Base-by-base conservation (phyloP, 1,140 invertebrate genomes). In the Phthorimaea operculella region DNA sequence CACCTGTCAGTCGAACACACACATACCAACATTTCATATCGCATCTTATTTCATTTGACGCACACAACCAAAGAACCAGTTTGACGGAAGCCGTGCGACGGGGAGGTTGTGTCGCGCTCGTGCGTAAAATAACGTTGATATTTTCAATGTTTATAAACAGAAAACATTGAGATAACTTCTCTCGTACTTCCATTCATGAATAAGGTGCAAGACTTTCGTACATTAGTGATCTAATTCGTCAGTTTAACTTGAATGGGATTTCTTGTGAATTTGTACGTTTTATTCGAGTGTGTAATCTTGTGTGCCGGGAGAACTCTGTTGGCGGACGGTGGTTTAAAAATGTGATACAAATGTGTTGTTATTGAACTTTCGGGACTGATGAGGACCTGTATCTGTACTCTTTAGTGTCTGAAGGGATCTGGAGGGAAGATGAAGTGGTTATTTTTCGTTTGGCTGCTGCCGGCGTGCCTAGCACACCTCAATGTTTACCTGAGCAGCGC, bases 401-500 rank as follows among this genome's bases (percentile, higher is more conserved):
- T 28, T 51, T 52, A 44, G 39, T 51, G 44, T 52, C 59, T 60
- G 57, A 54, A 39, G 15, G 28, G 36, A 14, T 28, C 9, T 54
- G 62, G 59, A 8, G 48, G 55, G 57, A 52, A 59, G 49, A 84
- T 84, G 81, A 79, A 68, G 77, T 72, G 69, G 64, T 63, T 83
- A 54, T 61, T 75, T 57, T 67, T 74, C 49, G 36, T 79, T 39
- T 54, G 80, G 48, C 61, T 84, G 62, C 60, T 85, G 61, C 79
- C 79, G 51, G 64, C 67, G 45, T 80, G 78, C 61, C 66, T 83
- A 55, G 82, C 72, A 57, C 82, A 85, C 63, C 70, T 85, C 28
- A 85, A 85, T 73, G 78, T 85, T 72, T 85, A 85, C 64, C 69
- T 85, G 55, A 85, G 79, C 44, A 79, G 77, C 60, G 73, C 76